A percentile compares a stretch with the other conserved stretches of the same genome.
These are phyloP conservation scores for Scaptomyza polygonia DNA, from an alignment of 2,888 invertebrate genomes.

Conservation along the genomic window DNA sequence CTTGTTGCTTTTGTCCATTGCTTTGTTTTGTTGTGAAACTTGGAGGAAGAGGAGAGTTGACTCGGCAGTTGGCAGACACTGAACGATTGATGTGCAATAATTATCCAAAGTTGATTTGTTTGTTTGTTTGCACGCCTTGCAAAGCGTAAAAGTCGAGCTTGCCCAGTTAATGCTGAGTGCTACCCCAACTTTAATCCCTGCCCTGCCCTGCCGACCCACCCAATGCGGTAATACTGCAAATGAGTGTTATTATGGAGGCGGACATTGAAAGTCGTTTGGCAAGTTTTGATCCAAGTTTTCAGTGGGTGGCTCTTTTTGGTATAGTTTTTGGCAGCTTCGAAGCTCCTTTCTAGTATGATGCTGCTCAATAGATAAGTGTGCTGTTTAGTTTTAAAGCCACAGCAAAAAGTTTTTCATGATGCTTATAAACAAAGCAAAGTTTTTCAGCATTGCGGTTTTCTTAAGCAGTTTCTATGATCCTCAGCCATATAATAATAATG, in stretches of 20 bases:
- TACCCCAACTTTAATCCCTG: background rate
- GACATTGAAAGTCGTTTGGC: conserved; percentile 59
- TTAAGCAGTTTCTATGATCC: conserved; percentile 45
- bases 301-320: conserved; percentile 48
- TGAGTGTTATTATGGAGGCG: conserved; percentile 69
- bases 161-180: conserved; percentile 21
- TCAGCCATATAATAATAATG: conserved; percentile 8
- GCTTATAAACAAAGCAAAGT: conserved; percentile 48
- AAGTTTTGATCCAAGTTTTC: conserved; percentile 59
- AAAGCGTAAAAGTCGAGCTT: conserved; percentile 76
- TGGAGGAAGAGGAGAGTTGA: conserved; percentile 36
- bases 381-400: conserved; percentile 77
- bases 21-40: conserved; percentile 60
- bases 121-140: conserved; percentile 80
- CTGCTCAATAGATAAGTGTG: conserved; percentile 74
- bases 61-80: conserved; percentile 58
- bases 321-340: conserved; percentile 71
- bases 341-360: conserved; percentile 37
- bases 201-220: background rate
- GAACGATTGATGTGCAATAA: conserved; percentile 82
- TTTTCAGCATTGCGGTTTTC: conserved; percentile 56
- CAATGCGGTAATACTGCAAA: conserved; percentile 64
- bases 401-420: conserved; percentile 64
- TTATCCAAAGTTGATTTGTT: conserved; percentile 83
- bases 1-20: conserved; percentile 6